phyloP scores from a whole-genome alignment of 2,113 vertebrate genomes.

The Mustelus asterias region DNA sequence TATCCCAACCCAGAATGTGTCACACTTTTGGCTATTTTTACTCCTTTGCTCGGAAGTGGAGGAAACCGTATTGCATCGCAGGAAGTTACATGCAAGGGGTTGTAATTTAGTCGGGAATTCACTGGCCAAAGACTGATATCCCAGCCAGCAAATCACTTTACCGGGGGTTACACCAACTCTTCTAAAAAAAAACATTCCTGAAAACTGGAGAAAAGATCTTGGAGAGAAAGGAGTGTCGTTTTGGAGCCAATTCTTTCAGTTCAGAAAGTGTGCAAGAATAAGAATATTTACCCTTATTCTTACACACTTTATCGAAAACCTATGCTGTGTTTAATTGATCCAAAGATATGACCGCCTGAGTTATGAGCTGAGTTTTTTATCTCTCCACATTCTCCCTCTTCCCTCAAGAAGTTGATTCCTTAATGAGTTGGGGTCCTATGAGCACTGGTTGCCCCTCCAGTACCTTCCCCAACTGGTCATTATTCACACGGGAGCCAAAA shows the following conservation, averaged over 20 bases:
- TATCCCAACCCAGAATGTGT: background rate
- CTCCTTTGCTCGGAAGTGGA: background rate
- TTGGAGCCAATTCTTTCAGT: background rate
- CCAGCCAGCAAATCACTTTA: background rate
- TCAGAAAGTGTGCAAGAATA: background rate
- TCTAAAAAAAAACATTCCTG: background rate
- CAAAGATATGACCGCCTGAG: background rate
- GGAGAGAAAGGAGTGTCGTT: background rate
- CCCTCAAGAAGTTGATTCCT: background rate
- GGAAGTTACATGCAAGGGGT: conserved; percentile 2
- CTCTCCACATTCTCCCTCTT: background rate
- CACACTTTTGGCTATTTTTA: conserved; percentile 13
- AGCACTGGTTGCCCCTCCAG: background rate
- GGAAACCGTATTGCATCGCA: background rate
- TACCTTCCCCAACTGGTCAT: background rate
- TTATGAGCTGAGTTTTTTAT: background rate
- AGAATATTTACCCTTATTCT: background rate
- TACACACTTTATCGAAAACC: background rate
- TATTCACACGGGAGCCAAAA: background rate
- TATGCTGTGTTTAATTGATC: background rate
- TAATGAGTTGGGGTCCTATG: background rate
- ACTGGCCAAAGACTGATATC: background rate
- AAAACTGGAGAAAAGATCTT: conserved; percentile 14
- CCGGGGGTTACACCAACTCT: background rate
- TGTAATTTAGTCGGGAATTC: conserved; percentile 9